Evolutionary conservation across 2,888 invertebrate genomes (phyloP), one percentile per base, ranked within the genome.

Genomic region (Allophyes oxyacanthae): DNA sequence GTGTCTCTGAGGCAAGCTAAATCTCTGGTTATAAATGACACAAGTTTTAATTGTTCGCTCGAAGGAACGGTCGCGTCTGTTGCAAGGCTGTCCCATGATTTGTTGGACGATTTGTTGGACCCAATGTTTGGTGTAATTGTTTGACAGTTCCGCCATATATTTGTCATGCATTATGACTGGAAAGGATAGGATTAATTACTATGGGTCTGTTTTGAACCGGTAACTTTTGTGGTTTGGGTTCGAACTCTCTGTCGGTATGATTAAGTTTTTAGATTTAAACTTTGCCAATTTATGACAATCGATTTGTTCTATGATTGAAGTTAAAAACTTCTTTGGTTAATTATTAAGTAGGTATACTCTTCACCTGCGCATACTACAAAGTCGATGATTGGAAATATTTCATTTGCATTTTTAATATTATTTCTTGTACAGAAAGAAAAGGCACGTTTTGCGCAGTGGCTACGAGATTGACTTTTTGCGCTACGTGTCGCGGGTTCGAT

Each of bases 1-100:
- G 69, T 54, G 70, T 70, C 65, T 67, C 65, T 50, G 11, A 69
- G 58, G 65, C 65, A 58, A 66, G 70, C 70, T 66, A 66, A 66
- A 66, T 66, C 66, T 66, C 71, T 53, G 43, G 52, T 71, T 64
- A 77, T 73, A 78, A 77, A 77, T 77, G 77, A 77, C 50, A 9
- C 60, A 77, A 77, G 77, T 77, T 77, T 78, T 78, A 77, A 77
- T 78, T 77, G 78, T 72, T 59, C 28, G 45, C 44, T 44, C 59
- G 58, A 61, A 71, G 65, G 61, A 66, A 20, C 50, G 72, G 72
- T 56, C 72, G 67, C 73, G 42, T 75, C 75, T 75, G 73, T 40
- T 68, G 44, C 33, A 53, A 40, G 15, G 41, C 45, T 65, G 59
- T 28, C 52, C 60, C 49, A 49, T 73, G 65, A 72, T 61, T 72